phyloP scores from a whole-genome alignment of 2,888 invertebrate species.

The Stegophylla sp. region DNA sequence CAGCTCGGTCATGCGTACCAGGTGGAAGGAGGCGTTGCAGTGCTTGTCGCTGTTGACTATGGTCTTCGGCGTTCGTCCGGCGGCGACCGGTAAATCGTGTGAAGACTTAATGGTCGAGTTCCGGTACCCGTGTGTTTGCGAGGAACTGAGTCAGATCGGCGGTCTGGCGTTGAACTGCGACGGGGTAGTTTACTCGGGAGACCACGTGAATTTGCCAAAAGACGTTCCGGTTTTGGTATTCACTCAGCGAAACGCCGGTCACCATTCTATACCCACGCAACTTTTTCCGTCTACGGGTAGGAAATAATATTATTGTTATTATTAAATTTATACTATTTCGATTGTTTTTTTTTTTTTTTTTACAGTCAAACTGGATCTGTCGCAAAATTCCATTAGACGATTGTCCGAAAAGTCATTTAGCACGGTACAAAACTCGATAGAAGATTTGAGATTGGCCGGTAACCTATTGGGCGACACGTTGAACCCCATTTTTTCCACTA shows the following conservation, averaged over 20 bases:
- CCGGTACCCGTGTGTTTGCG: conserved; percentile 62
- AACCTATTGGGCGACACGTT: conserved; percentile 88
- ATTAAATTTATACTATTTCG: background rate
- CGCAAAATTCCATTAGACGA: conserved; percentile 80
- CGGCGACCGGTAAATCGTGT: conserved; percentile 59
- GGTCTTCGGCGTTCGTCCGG: background rate
- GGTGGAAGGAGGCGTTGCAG: conserved; percentile 35
- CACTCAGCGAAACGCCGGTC: conserved; percentile 80
- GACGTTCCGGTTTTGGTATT: conserved; percentile 82
- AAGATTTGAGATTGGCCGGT: conserved; percentile 76
- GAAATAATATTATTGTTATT: background rate
- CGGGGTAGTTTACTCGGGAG: conserved; percentile 79
- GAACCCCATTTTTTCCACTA: conserved; percentile 88
- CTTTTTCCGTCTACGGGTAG: conserved; percentile 65
- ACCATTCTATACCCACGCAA: conserved; percentile 81
- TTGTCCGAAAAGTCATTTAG: conserved; percentile 78
- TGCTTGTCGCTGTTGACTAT: background rate
- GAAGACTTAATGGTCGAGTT: conserved; percentile 61
- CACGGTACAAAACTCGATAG: conserved; percentile 73
- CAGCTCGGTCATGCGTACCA: conserved; percentile 34
- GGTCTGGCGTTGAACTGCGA: conserved; percentile 76
- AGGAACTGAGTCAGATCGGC: conserved; percentile 60
- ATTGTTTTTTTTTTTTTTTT: conserved; percentile 67
- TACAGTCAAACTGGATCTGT: conserved; percentile 79
- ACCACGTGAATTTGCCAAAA: conserved; percentile 78